Evolutionary conservation across 2,797 vertebrate genomes (phyloP).

Genomic region (Phalloptychus januarius): DNA sequence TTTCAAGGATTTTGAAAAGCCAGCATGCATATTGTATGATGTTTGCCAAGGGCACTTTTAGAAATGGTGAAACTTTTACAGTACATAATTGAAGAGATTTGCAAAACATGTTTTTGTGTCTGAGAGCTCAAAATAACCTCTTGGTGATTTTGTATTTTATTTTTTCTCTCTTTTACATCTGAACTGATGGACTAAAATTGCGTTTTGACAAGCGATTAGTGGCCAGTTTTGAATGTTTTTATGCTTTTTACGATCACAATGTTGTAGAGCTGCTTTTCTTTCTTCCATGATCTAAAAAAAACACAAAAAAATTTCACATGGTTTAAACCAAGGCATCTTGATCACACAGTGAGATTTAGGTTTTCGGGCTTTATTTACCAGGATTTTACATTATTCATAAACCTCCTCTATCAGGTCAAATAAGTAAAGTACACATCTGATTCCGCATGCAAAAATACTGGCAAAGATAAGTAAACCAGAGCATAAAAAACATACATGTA

Average conservation of each 20-base stretch:
- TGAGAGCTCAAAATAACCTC: slow-evolving; percentile 57
- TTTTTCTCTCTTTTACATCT: background rate
- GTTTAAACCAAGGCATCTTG: background rate
- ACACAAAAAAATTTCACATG: background rate
- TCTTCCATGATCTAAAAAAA: background rate
- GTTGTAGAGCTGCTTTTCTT: background rate
- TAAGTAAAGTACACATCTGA: background rate
- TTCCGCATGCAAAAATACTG: background rate
- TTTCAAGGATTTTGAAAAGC: slow-evolving; percentile 48
- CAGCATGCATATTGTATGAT: slow-evolving; percentile 70
- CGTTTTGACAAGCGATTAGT: background rate
- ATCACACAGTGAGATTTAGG: background rate
- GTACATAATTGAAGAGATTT: slow-evolving; percentile 72
- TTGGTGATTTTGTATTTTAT: slow-evolving; percentile 2
- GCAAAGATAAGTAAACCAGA: background rate
- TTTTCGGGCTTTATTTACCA: background rate
- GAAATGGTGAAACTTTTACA: slow-evolving; percentile 64
- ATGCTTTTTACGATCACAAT: background rate
- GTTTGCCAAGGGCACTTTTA: slow-evolving; percentile 64
- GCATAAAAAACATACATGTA: background rate
- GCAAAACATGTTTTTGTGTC: slow-evolving; percentile 46
- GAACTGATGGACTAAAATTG: background rate
- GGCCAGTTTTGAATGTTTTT: background rate
- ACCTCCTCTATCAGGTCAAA: background rate
- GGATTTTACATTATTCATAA: background rate